Base-by-base conservation (phyloP, 2,113 vertebrate species). In the Pachypanchax playfairii region DNA sequence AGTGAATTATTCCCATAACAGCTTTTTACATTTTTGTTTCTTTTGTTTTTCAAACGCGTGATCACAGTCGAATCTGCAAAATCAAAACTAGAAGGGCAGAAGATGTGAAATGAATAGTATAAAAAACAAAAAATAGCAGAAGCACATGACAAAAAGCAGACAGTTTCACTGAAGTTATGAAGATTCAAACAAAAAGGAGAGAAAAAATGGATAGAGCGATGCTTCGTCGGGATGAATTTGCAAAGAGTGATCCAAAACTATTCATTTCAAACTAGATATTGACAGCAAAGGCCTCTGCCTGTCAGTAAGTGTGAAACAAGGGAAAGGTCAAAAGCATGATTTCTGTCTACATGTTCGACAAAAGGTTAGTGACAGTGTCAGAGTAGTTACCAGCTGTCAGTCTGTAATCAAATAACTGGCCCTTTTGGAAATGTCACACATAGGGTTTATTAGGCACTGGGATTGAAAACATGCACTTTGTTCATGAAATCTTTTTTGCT, bases 321-420 rank as follows among this genome's bases (percentile, higher is more conserved):
- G 7, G 65, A 78, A 87, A 83, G 81, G 81, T 87, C 77, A 80
- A 62, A 82, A 63, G 58, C 79, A 84, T 78, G 79, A 84, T 79
- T 79, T 79, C 70, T 71, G 54, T 79, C 60, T 73, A 53, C 65
- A 70, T 79, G 76, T 73, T 86, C 28, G 22, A 69, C 73, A 71
- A 84, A 88, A 85, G 77, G 82, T 85, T 88, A 83, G 73, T 50
- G 58, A 72, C 72, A 64, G 64, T 80, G 60, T 77, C 74, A 70
- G 70, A 80, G 58, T 46, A 52, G 65, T 69, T 66, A 61, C 68
- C 65, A 58, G 60, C 74, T 81, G 75, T 82, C 80, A 74, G 38
- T 82, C 61, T 65, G 28, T 35, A 66, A 66, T 33, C 53, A 66
- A 77, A 79, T 70, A 69, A 68, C 60, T 53, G 48, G 54, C 6